Evolutionary conservation across 1,140 invertebrate genomes (phyloP), one percentile per base, ranked within the genome.

Genomic region (Penaeus indicus): DNA sequence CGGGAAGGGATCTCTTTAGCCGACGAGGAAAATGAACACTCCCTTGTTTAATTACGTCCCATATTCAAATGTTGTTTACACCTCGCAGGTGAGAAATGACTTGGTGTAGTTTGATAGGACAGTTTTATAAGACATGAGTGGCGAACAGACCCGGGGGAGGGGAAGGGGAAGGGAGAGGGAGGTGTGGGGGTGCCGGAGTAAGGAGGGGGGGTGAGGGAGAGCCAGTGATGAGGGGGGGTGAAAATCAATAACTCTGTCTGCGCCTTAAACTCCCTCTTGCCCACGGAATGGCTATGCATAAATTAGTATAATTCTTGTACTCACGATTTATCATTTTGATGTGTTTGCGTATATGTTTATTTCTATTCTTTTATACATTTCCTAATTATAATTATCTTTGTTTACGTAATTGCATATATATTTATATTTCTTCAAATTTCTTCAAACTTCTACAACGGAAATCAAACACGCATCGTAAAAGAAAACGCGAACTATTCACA

Each of bases 221-320:
- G 72, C 21, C n/a, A 38, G 22, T 25, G 25, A 27, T 25, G 79
- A 88, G 78, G 81, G 81, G 81, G 86, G 86, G 79, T 78, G 32
- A 84, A 88, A 88, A 88, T 88, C 86, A 88, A 88, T 88, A 88
- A 88, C 81, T 77, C 86, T 84, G 86, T 88, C 86, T 88, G 81
- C 86, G 86, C 81, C 81, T 85, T 88, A 83, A 88, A 82, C 86
- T 84, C 86, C 27, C 82, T 83, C 72, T 80, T 88, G 86, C 80
- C 86, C 86, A 82, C 81, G 86, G 86, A 88, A 84, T 88, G 86
- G 81, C 86, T 88, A 88, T 88, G 86, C 86, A 88, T 88, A 88
- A 88, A 88, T 88, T 88, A 88, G 86, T 88, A 88, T 88, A 88
- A 88, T 83, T 88, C 86, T 84, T 84, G 86, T 88, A 88, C 81